Base-by-base conservation (phyloP, 2,888 invertebrate species). In the Elysia crispata region DNA sequence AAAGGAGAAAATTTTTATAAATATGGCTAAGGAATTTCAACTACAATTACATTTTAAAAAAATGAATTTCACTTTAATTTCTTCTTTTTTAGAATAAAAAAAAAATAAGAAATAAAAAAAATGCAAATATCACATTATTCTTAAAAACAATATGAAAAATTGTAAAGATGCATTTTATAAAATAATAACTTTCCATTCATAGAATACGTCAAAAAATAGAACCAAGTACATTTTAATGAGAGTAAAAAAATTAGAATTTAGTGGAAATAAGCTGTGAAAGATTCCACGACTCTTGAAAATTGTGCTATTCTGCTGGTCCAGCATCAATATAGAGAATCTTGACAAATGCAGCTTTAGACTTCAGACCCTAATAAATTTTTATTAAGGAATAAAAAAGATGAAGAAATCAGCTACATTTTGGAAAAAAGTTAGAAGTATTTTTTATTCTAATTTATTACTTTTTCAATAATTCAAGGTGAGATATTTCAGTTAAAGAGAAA, bases 271-370 rank as follows among this genome's bases (percentile, higher is more conserved):
- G n/a, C n/a, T 41, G 41, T 41, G 41, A 41, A 41, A 41, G 41
- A 41, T 41, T 11, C 25, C 20, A 67, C 3, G 6, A 67, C 6
- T 67, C 20, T 67, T 23, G 20, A 67, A n/a, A 13, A 5, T 23
- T 31, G 31, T 5, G 50, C 54, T 60, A 83, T 11, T 83, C 81
- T 33, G 77, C 80, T 41, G 82, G 80, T n/a, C 76, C 82, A 64
- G 81, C 80, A 60, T 81, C 79, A 28, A 84, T 25, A 18, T 83
- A 83, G 18, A 86, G 77, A n/a, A 86, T 83, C 57, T 85, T 83
- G 6, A 82, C 81, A 31, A 87, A 81, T 0, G 85, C 83, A 30
- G 84, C 82, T 49, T 86, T 84, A 25, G 81, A 80, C 67, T 83
- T 82, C 20, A 87, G 75, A n/a, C 79, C 85, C 87, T 87, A 81